Evolutionary conservation across 2,888 invertebrate species (phyloP).

Genomic region (Nephrocerus scutellatus): DNA sequence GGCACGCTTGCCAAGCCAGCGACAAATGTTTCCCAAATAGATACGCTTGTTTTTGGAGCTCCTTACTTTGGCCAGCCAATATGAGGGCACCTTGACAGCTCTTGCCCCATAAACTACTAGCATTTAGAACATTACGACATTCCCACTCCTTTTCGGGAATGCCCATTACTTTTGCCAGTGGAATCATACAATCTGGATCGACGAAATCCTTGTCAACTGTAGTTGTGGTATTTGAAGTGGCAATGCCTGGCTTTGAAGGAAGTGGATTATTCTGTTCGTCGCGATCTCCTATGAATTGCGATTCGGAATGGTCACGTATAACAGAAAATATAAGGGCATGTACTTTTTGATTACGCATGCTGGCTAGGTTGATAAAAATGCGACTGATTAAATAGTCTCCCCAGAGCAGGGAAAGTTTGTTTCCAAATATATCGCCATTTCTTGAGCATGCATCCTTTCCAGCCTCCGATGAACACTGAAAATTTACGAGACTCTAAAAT

Average conservation of each 20-base stretch:
- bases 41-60: slow-evolving; percentile 73
- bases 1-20: slow-evolving; percentile 78
- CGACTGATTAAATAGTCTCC: slow-evolving; percentile 88
- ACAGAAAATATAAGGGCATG: slow-evolving; percentile 85
- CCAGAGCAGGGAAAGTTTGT: slow-evolving; percentile 87
- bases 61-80: slow-evolving; percentile 72
- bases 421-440: slow-evolving; percentile 85
- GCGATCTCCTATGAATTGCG: slow-evolving; percentile 79
- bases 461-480: slow-evolving; percentile 54
- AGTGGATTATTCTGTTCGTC: slow-evolving; percentile 80
- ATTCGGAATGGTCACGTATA: slow-evolving; percentile 80
- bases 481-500: slow-evolving; percentile 63
- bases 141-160: slow-evolving; percentile 73
- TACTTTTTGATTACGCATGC: slow-evolving; percentile 64
- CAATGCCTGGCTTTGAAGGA: slow-evolving; percentile 58
- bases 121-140: slow-evolving; percentile 68
- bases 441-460: slow-evolving; percentile 52
- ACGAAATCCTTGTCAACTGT: slow-evolving; percentile 34
- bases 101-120: slow-evolving; percentile 64
- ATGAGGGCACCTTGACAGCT: slow-evolving; percentile 81
- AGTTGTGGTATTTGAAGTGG: slow-evolving; percentile 24
- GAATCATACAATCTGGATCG: slow-evolving; percentile 48
- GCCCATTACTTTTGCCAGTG: slow-evolving; percentile 52
- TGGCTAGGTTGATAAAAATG: slow-evolving; percentile 80
- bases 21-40: slow-evolving; percentile 86